Evolutionary conservation across 2,888 invertebrate genomes (phyloP), one percentile per base, ranked within the genome.

Genomic region (Cylindroiulus punctatus): DNA sequence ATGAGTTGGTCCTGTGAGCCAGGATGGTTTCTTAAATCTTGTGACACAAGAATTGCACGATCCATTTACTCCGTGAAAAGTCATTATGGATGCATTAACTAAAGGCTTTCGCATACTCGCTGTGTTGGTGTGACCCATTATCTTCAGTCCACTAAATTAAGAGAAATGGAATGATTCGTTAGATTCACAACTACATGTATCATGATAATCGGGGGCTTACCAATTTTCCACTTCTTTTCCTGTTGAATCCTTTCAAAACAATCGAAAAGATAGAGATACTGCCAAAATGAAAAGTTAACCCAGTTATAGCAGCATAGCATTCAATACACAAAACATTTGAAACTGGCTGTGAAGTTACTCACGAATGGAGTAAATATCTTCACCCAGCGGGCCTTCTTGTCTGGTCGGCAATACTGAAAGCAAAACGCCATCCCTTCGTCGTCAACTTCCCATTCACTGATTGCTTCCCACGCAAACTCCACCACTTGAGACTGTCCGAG

Each of bases 181-280:
- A 36, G 2, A 7, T 36, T n/a, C n/a, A n/a, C n/a, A n/a, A n/a
- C 17, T 52, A n/a, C 0, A 52, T 26, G 22, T 81, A 26, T 17
- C 26, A 19, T 8, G 22, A 8, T 1, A 65, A 22, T 19, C 22
- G n/a, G 19, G 57, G 22, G 22, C 85, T 95, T 87, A 76, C 84
- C 30, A 17, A 22, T 52, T 84, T 82, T 86, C 88, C 89, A 89
- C 87, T 88, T 89, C 89, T 94, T 94, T 91, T 98, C 98, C 91
- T 97, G 97, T 91, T 96, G 95, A 93, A 98, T 96, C 93, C 97
- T 94, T 91, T 98, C 97, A 92, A 98, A 97, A 91, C 98, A 98
- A 91, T 98, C 98, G 91, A 95, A 94, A 90, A 97, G 94, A 92
- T 95, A 97, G 90, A 95, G 94, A 90, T 95, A 96, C 97, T 97